These are phyloP conservation scores for Rhagoletis zephyria DNA, from an alignment of 1,140 invertebrate species.

Conservation along the genomic window DNA sequence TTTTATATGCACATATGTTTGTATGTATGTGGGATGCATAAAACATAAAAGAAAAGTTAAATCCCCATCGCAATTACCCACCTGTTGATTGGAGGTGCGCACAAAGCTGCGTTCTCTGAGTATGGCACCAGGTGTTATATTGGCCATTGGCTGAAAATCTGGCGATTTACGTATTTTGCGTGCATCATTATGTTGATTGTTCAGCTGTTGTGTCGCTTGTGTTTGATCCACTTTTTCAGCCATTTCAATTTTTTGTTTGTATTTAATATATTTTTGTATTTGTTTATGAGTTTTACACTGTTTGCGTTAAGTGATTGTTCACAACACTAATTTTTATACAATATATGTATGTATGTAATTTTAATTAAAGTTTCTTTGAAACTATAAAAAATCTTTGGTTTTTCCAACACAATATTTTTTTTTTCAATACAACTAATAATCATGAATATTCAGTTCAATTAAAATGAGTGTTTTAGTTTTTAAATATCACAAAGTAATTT, in stretches of 20 bases:
- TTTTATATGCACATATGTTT: too few species aligned
- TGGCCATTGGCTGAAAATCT: constrained; percentile 64
- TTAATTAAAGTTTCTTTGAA: neutral
- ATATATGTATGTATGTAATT: neutral
- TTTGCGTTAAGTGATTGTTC: neutral
- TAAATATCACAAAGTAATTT: constrained; percentile 54
- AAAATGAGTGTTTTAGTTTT: constrained; percentile 43
- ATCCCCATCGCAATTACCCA: constrained; percentile 42
- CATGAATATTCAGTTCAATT: constrained; percentile 29
- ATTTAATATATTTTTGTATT: neutral
- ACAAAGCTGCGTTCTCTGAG: constrained; percentile 78
- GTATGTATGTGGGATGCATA: too few species aligned
- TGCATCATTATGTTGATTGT: constrained; percentile 61
- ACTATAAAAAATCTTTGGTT: constrained; percentile 46
- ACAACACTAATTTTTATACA: constrained; percentile 27
- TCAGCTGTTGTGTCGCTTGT: constrained; percentile 57
- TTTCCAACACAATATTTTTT: constrained; percentile 7
- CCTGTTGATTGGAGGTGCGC: constrained; percentile 76
- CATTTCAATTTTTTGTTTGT: constrained; percentile 45
- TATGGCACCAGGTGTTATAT: constrained; percentile 74
- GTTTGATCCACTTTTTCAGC: constrained; percentile 67
- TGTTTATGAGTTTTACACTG: neutral
- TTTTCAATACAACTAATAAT: constrained; percentile 33
- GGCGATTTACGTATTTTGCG: constrained; percentile 71
- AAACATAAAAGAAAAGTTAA: too few species aligned